Conservation (phyloP, 2,797 vertebrate species). For the Lerista edwardsae region DNA sequence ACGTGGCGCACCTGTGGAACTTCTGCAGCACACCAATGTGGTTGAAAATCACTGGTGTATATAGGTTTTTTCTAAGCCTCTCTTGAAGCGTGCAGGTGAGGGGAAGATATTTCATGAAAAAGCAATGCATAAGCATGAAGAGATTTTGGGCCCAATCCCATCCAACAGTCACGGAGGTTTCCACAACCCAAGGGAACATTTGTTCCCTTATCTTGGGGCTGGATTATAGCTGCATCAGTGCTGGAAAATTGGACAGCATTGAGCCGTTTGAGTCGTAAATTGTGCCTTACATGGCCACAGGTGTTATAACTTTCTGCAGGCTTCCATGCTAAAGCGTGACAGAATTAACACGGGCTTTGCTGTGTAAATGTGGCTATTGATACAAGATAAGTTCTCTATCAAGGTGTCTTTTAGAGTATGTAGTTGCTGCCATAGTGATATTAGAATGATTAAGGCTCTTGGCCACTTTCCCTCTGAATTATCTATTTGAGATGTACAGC, state of each 20-base stretch:
- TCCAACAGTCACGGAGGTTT: too few relatives aligned
- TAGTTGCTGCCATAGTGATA: conserved; percentile 10
- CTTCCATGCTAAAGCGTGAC: neutral
- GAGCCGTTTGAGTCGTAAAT: neutral
- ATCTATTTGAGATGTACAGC: conserved; percentile 16
- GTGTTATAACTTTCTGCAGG: neutral
- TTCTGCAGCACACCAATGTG: too few relatives aligned
- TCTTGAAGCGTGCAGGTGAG: neutral
- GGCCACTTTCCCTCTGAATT: neutral
- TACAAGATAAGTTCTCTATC: neutral
- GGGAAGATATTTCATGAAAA: neutral
- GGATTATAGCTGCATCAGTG: too few relatives aligned
- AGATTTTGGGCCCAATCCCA: too few relatives aligned
- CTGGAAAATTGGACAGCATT: too few relatives aligned
- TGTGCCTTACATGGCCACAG: neutral
- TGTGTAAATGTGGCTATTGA: neutral
- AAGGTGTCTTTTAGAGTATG: conserved; percentile 3
- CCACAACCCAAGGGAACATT: too few relatives aligned
- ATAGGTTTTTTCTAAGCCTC: neutral
- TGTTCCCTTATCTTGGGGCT: too few relatives aligned
- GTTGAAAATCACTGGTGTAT: too few relatives aligned
- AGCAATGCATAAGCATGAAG: neutral
- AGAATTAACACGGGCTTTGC: neutral
- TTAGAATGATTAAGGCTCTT: conserved; percentile 4
- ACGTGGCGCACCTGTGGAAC: too few relatives aligned